A percentile compares a stretch with the other conserved stretches of the same genome.
Conservation (phyloP, 1,140 invertebrate species). For the Drosophila kanapiae region DNA sequence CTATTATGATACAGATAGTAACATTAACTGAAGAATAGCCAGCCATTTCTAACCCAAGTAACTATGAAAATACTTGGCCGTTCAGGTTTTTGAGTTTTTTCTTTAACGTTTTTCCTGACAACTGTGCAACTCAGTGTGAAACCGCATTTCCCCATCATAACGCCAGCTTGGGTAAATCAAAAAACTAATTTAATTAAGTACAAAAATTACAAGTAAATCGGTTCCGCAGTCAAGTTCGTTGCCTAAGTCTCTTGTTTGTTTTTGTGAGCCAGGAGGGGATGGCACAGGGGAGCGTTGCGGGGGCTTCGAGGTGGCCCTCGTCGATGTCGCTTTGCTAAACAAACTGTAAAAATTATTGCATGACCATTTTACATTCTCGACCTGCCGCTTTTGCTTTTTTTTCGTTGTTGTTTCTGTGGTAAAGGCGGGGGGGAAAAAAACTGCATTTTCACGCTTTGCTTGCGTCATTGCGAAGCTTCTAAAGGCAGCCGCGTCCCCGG, state of each 20-base stretch:
- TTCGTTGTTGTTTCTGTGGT: constrained; percentile 15
- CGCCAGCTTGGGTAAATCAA: constrained; percentile 2
- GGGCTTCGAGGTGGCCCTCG: constrained; percentile 8
- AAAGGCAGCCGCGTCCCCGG: constrained; percentile 4
- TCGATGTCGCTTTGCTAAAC: constrained; percentile 75
- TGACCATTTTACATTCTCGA: constrained; percentile 59
- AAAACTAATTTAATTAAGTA: constrained; percentile 21
- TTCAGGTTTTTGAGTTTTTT: background rate
- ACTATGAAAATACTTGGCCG: background rate
- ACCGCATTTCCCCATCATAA: constrained; percentile 24
- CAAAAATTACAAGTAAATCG: constrained; percentile 2
- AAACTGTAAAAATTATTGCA: constrained; percentile 79
- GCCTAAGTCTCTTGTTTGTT: constrained; percentile 78
- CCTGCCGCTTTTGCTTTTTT: constrained; percentile 13
- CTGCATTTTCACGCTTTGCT: constrained; percentile 77
- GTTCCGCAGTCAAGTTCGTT: constrained; percentile 66
- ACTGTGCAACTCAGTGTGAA: constrained; percentile 2
- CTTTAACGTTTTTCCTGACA: background rate
- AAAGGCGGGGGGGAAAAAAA: constrained; percentile 33
- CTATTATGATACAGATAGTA: too few species aligned
- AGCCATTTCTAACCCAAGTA: too few species aligned
- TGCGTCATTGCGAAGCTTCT: constrained; percentile 32
- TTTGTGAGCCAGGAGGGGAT: background rate
- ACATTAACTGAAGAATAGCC: too few species aligned
- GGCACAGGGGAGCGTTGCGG: background rate